Base-by-base conservation (phyloP, 2,888 invertebrate species). In the Sylvicola fuscatus region DNA sequence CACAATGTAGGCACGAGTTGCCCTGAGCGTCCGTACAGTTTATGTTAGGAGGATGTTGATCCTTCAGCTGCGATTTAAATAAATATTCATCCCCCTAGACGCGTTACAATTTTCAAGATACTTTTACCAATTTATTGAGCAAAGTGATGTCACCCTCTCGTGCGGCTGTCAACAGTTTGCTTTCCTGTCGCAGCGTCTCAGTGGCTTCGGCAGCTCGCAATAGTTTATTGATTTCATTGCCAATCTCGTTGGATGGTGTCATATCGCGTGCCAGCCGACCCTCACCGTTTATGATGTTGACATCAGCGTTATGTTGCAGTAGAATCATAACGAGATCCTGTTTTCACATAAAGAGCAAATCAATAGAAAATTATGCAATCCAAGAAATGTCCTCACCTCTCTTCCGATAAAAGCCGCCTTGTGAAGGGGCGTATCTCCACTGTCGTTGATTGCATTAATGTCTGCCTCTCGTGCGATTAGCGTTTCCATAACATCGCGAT, bases 341-440 rank as follows among this genome's bases (percentile, higher is more conserved):
- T 2, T 49, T 45, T 6, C 4, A 13, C 4, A 7, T 29, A 12
- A 29, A 8, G n/a, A 3, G 10, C 27, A 27, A 29, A 29, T 29
- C n/a, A 29, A 29, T 29, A 29, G n/a, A 8, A 29, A 29, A 29
- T 13, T 12, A 29, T 5, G 12, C 27, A 27, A 27, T 10, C 7
- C 7, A 27, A 27, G 13, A 29, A 29, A 29, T 12, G 3, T 4
- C 4, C n/a, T 45, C 45, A 73, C 74, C 64, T 70, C 68, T 54
- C 73, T 62, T 2, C 72, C 72, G 44, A 74, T 74, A 51, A 70
- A 72, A 5, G 74, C 69, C 13, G 76, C 74, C 47, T 72, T 70
- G 46, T 76, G 74, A 26, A 74, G 49, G 1, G 74, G 64, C 1
- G 72, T 72, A 47, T 75, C 74, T 1, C 74, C 74, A 14, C 61